Conservation (phyloP, 1,140 invertebrate genomes). For the Centruroides sculpturatus region DNA sequence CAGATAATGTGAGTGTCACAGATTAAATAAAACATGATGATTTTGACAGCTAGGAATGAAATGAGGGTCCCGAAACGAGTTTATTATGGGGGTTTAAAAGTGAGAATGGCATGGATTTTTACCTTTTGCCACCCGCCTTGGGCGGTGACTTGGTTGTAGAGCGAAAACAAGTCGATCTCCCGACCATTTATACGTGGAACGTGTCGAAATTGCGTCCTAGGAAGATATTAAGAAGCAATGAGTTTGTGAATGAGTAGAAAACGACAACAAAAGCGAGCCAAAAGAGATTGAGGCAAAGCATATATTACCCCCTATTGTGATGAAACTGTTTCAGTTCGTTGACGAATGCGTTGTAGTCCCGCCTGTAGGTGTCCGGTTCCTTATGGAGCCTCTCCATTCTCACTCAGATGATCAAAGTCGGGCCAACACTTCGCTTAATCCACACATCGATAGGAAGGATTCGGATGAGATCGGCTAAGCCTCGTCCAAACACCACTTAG, state of each 20-base stretch:
- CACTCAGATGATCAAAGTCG: too few relatives aligned
- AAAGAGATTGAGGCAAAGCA: background rate
- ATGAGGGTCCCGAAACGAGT: too few relatives aligned
- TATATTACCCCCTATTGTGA: constrained; percentile 14
- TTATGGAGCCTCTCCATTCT: constrained; percentile 15
- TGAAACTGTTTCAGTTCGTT: constrained; percentile 16
- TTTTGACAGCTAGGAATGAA: too few relatives aligned
- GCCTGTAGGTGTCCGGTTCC: constrained; percentile 10
- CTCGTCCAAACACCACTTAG: too few relatives aligned
- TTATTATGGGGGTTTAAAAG: too few relatives aligned
- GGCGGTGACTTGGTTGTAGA: constrained; percentile 18
- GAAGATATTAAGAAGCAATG: constrained; percentile 4
- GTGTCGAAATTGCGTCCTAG: constrained; percentile 16
- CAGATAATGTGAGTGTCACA: too few relatives aligned
- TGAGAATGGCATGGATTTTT: background rate
- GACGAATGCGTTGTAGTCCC: constrained; percentile 15
- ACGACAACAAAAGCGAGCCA: background rate
- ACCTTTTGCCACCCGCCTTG: constrained; percentile 16
- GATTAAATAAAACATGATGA: too few relatives aligned
- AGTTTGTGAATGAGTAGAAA: background rate
- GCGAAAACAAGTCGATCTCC: constrained; percentile 15
- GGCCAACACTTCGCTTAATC: too few relatives aligned
- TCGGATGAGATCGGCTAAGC: too few relatives aligned
- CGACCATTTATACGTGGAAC: constrained; percentile 16
- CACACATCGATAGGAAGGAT: too few relatives aligned